A percentile compares a stretch with the other conserved stretches of the same genome.
phyloP scores from a whole-genome alignment of 2,113 vertebrate genomes.

The Oncorhynchus kisutch region DNA sequence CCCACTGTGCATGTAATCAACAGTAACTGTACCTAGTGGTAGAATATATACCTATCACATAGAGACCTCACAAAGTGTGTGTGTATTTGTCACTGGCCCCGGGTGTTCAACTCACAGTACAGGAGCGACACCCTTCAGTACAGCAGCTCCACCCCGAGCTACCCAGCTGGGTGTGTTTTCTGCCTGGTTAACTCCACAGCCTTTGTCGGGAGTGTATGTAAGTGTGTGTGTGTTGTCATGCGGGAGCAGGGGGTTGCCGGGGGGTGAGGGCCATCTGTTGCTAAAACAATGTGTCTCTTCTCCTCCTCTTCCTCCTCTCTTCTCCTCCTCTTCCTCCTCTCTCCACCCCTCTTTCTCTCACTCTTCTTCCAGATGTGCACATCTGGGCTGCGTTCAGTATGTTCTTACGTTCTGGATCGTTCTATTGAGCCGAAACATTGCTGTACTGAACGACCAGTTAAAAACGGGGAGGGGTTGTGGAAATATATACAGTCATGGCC shows the following conservation, averaged over 20 bases:
- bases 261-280: constrained; percentile 46
- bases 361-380: no score
- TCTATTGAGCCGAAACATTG: no score
- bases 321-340: neutral
- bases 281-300: constrained; percentile 33
- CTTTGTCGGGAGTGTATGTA: constrained; percentile 18
- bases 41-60: no score
- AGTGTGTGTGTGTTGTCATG: constrained; percentile 13
- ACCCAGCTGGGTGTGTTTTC: constrained; percentile 14
- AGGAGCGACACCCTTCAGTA: constrained; percentile 16
- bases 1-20: no score
- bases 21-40: no score
- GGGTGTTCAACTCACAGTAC: constrained; percentile 7
- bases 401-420: no score
- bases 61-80: neutral
- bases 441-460: no score
- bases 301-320: constrained; percentile 3
- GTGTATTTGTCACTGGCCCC: constrained; percentile 10
- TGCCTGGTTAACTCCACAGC: constrained; percentile 34
- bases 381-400: no score
- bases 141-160: constrained; percentile 21
- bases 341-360: neutral
- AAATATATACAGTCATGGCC: no score
- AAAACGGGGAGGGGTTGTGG: no score
- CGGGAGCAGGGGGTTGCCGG: neutral